A percentile compares a stretch with the other conserved stretches of the same genome.
These are phyloP conservation scores for Ecliptopera silaceata DNA, from an alignment of 2,888 invertebrate genomes.

Conservation along the genomic window DNA sequence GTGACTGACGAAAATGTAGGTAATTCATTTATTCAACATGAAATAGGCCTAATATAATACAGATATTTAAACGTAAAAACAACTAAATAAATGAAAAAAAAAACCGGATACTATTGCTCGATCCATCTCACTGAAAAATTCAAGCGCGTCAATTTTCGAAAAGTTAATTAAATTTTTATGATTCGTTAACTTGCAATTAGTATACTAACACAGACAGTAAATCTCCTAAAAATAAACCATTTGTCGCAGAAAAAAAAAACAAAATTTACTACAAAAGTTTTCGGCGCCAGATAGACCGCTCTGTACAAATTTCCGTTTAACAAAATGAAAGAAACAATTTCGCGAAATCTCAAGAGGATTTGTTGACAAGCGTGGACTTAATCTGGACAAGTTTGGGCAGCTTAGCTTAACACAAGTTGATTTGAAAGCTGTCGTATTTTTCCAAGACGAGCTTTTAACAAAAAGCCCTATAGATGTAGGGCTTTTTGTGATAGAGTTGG, in stretches of 20 bases:
- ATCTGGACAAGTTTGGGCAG: constrained; percentile 10
- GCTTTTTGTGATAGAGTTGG: no score
- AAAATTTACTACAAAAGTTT: background rate
- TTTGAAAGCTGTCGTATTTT: background rate
- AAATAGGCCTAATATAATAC: background rate
- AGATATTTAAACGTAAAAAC: background rate
- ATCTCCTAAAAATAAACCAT: background rate
- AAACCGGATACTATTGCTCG: no score
- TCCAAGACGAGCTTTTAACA: background rate
- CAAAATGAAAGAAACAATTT: constrained; percentile 13
- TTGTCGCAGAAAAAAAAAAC: background rate
- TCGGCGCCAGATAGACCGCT: background rate
- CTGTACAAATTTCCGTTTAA: background rate
- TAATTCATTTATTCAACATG: background rate
- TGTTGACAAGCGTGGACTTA: constrained; percentile 8
- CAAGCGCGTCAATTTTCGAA: no score
- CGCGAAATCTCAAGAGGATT: constrained; percentile 6
- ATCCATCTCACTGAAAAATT: no score
- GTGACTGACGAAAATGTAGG: background rate
- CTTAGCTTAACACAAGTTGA: constrained; percentile 13
- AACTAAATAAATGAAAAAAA: background rate
- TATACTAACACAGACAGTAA: no score
- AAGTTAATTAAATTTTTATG: background rate
- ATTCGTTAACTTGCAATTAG: background rate
- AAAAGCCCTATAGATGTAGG: no score